Evolutionary conservation across 1,140 invertebrate genomes (phyloP), one percentile per base, ranked within the genome.

Genomic region (Oscheius sp.): DNA sequence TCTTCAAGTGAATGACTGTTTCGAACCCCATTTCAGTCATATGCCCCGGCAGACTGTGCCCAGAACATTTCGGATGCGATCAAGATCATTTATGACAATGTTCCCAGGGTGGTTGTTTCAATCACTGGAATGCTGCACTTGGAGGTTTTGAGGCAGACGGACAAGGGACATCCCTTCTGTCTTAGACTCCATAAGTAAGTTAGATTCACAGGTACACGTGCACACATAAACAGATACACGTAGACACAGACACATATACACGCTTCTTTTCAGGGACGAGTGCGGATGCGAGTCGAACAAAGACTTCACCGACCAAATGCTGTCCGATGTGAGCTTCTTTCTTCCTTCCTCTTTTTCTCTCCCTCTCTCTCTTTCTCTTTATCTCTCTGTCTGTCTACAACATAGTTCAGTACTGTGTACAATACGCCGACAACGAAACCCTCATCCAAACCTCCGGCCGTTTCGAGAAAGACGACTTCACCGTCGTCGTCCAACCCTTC

Each of bases 1-100:
- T 13, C 23, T 20, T 49, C n/a, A n/a, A n/a, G n/a, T n/a, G n/a
- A n/a, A n/a, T n/a, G n/a, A n/a, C n/a, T n/a, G n/a, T n/a, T n/a
- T n/a, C n/a, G n/a, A 1, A 18, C 1, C 7, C 34, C 0, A 34
- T 67, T 35, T 3, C 45, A 67, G 59, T 18, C 63, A 32, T 59
- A 80, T 23, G 52, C 88, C 88, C 0, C 88, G 0, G 79, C 86
- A 1, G 88, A 87, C 20, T 90, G 91, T 80, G 87, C 87, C 1
- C 82, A 86, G 35, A 89, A 91, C 79, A 85, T 93, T 26, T 85
- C 88, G 75, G 85, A 86, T 63, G 89, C 90, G 0, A 75, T 87
- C 7, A 85, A 88, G 72, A 87, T 85, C 29, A 80, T 91, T 1
- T 85, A 87, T 42, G 84, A 88, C 13, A 87, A 90, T 84, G 79